phyloP scores from a whole-genome alignment of 2,888 invertebrate genomes.

The Agonopterix alstromeriana region DNA sequence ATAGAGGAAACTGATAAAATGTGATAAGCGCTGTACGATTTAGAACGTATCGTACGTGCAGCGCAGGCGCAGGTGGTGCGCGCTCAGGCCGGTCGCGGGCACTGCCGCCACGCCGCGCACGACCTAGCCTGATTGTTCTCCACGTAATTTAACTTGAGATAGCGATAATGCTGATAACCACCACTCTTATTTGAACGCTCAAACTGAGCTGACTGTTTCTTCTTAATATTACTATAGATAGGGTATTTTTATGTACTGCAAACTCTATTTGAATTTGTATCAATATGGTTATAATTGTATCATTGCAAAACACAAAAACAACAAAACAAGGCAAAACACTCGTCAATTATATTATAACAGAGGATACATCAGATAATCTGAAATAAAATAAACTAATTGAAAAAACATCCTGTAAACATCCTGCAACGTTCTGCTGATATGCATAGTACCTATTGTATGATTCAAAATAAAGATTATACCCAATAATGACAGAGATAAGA shows the following conservation, averaged over 20 bases:
- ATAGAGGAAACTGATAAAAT: conserved; percentile 45
- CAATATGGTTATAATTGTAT: neutral
- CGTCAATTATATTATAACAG: too few species aligned
- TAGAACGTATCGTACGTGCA: conserved; percentile 23
- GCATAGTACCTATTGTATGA: too few species aligned
- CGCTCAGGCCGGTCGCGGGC: conserved; percentile 28
- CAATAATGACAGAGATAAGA: conserved; percentile 27
- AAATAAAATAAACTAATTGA: too few species aligned
- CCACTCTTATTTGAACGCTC: conserved; percentile 29
- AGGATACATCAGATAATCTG: too few species aligned
- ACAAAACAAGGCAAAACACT: too few species aligned
- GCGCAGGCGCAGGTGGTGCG: conserved; percentile 51
- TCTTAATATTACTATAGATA: neutral
- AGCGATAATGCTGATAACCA: conserved; percentile 69
- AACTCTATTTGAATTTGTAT: neutral
- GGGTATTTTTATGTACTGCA: neutral
- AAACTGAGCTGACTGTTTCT: conserved; percentile 15
- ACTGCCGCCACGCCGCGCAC: conserved; percentile 41
- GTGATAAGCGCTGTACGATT: conserved; percentile 36
- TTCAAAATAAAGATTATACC: neutral
- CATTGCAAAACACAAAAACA: neutral
- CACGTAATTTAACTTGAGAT: conserved; percentile 67
- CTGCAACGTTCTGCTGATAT: too few species aligned
- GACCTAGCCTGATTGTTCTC: conserved; percentile 52
- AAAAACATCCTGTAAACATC: too few species aligned